phyloP scores from a whole-genome alignment of 2,113 vertebrate species.

The Cathartes aura region DNA sequence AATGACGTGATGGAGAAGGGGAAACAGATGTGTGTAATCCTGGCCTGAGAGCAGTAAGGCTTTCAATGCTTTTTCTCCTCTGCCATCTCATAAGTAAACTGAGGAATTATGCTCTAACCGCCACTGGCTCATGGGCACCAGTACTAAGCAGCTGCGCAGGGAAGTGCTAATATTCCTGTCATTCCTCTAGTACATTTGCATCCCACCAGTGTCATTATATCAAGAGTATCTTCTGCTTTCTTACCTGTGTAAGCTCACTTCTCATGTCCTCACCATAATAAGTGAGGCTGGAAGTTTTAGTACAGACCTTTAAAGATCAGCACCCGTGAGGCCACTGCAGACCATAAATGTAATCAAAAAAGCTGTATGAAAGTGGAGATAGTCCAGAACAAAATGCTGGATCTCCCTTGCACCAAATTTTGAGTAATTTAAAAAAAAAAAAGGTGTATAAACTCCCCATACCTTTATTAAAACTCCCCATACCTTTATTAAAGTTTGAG shows the following conservation, averaged over 20 bases:
- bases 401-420: background rate
- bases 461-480: background rate
- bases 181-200: background rate
- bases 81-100: background rate
- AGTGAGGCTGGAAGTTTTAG: background rate
- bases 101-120: background rate
- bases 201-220: background rate
- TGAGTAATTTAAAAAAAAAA: background rate
- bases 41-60: background rate
- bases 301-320: background rate
- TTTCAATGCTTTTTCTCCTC: background rate
- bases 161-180: background rate
- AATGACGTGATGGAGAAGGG: background rate
- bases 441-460: background rate
- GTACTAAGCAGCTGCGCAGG: background rate
- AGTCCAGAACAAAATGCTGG: background rate
- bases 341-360: background rate
- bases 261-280: background rate
- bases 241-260: background rate
- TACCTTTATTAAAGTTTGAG: background rate
- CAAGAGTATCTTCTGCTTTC: background rate
- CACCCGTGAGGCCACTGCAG: background rate
- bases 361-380: background rate
- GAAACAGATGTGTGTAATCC: background rate
- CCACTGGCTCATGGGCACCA: rapidly evolving